phyloP scores from a whole-genome alignment of 2,888 invertebrate genomes.

The Drosophila tripunctata region DNA sequence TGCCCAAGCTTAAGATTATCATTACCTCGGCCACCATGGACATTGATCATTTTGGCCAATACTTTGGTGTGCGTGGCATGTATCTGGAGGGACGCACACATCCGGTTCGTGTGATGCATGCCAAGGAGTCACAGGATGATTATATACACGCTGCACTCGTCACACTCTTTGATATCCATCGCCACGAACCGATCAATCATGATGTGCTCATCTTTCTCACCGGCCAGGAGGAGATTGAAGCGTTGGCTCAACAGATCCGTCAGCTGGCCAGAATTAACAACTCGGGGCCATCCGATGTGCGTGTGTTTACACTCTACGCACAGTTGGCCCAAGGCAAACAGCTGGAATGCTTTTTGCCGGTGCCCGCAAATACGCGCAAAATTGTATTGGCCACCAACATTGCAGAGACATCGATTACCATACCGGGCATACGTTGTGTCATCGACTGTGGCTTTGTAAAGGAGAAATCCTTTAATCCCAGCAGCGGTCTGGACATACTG shows the following conservation, averaged over 20 bases:
- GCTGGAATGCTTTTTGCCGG: conserved; percentile 92
- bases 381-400: conserved; percentile 98
- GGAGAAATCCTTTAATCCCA: conserved; percentile 92
- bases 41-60: conserved; percentile 95
- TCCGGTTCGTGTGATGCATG: conserved; percentile 91
- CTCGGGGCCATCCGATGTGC: conserved; percentile 86
- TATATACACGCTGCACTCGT: conserved; percentile 93
- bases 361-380: conserved; percentile 91
- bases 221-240: conserved; percentile 98
- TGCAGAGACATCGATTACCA: conserved; percentile 98
- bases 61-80: conserved; percentile 94
- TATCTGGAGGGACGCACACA: conserved; percentile 95
- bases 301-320: conserved; percentile 95
- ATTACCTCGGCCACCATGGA: conserved; percentile 99
- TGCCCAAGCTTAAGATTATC: conserved; percentile 89
- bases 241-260: conserved; percentile 90
- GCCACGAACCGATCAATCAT: conserved; percentile 90
- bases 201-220: conserved; percentile 97
- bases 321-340: conserved; percentile 94
- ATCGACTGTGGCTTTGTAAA: conserved; percentile 97
- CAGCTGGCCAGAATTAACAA: conserved; percentile 87
- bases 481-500: conserved; percentile 92
- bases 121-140: conserved; percentile 90
- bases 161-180: conserved; percentile 95
- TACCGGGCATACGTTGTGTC: conserved; percentile 95